Conservation (phyloP, 2,113 vertebrate species). For the Emydocephalus ijimae region DNA sequence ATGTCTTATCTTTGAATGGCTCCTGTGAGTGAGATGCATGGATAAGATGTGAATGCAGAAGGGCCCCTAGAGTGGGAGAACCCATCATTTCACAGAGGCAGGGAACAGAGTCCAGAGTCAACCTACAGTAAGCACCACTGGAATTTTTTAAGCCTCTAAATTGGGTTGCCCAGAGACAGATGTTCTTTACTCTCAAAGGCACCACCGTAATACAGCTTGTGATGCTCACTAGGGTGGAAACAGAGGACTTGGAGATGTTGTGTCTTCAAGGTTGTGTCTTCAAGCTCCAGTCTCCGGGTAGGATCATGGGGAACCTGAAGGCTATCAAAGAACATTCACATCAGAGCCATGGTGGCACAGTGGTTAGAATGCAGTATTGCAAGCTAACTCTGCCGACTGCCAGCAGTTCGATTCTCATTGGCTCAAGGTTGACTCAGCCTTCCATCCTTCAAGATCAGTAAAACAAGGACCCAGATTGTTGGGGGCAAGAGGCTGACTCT, state of each 20-base stretch:
- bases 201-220: not conserved
- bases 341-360: too few species aligned
- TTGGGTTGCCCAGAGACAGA: not conserved
- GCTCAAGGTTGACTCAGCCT: too few species aligned
- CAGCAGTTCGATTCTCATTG: too few species aligned
- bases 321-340: not conserved
- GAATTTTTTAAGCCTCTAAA: not conserved
- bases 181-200: not conserved
- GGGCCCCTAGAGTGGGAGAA: not conserved
- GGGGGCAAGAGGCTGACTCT: too few species aligned
- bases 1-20: accelerated
- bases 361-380: too few species aligned
- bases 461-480: too few species aligned
- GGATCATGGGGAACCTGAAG: not conserved
- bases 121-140: not conserved
- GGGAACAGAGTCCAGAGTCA: not conserved
- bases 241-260: not conserved
- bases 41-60: not conserved
- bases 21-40: not conserved
- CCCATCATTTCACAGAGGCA: not conserved
- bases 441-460: too few species aligned
- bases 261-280: not conserved
- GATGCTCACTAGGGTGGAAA: not conserved
- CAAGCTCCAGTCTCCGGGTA: not conserved
- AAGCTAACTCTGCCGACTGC: too few species aligned